Base-by-base conservation (phyloP, 2,888 invertebrate species). In the Himalopsyche tibetana region DNA sequence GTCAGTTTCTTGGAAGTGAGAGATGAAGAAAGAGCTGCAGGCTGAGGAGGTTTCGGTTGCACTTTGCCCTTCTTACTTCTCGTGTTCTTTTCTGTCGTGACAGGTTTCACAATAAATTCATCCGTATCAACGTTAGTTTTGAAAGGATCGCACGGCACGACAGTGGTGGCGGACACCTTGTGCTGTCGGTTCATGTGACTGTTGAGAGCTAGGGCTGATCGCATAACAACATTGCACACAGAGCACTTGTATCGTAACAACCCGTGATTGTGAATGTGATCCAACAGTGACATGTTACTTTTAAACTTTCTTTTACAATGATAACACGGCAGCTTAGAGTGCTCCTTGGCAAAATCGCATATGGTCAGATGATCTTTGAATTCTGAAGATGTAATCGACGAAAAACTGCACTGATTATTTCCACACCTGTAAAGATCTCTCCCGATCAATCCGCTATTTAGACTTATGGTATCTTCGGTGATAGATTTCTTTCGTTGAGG, bases 231-330 rank as follows among this genome's bases (percentile, higher is more conserved):
- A 11, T 92, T 90, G 89, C 96, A 96, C 42, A 95, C 82, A 6
- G 94, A 93, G 89, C 96, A 96, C 12, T 93, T 91, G 88, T 93
- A 95, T 12, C 94, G 91, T 89, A 94, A 93, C 0, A 93, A 90
- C 0, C 94, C 95, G 88, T 96, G 96, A 4, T 91, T 90, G 88
- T 93, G 93, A 19, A 96, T 90, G 89, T 96, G 96, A 8, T 94
- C 93, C 15, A 94, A 89, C 36, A 95, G 91, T 63, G 92, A 91
- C 1, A 91, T 90, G 1, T 91, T 89, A 80, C 91, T 92, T 86
- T 92, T 92, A 82, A 94, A 92, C 8, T 89, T 89, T 88, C 93
- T 93, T 19, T 90, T 90, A 88, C 94, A 94, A 89, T 94, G 94
- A 0, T 90, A 91, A 89, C 95, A 95, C 69, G 91, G 91, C 28